Conservation (phyloP, 1,140 invertebrate species). For the Dolichoris vasculosae region DNA sequence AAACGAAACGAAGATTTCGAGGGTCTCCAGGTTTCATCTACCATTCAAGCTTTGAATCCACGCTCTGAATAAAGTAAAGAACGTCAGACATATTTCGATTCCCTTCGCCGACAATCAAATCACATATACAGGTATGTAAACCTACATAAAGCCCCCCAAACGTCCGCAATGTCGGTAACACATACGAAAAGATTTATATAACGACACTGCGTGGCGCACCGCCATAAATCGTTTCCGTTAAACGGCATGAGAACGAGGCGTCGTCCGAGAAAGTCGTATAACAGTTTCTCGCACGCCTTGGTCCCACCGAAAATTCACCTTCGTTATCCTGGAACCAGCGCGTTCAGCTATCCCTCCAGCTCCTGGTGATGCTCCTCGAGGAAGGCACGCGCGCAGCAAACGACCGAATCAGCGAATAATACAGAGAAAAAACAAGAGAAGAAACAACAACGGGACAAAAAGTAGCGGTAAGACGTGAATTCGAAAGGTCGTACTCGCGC, state of each 20-base stretch:
- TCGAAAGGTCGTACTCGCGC: too few species aligned
- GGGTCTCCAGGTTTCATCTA: neutral
- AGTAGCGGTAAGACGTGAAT: too few species aligned
- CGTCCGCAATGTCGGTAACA: neutral
- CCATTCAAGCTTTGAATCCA: neutral
- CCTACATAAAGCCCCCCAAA: neutral
- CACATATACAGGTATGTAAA: neutral
- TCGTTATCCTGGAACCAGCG: neutral
- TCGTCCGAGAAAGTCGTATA: neutral
- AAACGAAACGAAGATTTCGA: neutral
- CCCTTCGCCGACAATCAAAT: neutral
- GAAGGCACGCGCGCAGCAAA: too few species aligned
- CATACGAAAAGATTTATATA: constrained; percentile 5
- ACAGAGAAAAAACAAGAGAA: too few species aligned
- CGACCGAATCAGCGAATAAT: too few species aligned
- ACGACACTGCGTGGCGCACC: neutral
- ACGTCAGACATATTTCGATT: neutral
- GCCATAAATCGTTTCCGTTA: constrained; percentile 6
- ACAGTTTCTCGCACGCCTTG: neutral
- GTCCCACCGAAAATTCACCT: neutral
- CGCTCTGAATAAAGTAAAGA: neutral
- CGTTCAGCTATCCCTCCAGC: neutral
- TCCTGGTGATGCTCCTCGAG: neutral
- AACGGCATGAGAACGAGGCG: neutral
- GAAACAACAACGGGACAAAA: too few species aligned